Evolutionary conservation across 2,888 invertebrate species (phyloP).

Genomic region (Cepaea hortensis): DNA sequence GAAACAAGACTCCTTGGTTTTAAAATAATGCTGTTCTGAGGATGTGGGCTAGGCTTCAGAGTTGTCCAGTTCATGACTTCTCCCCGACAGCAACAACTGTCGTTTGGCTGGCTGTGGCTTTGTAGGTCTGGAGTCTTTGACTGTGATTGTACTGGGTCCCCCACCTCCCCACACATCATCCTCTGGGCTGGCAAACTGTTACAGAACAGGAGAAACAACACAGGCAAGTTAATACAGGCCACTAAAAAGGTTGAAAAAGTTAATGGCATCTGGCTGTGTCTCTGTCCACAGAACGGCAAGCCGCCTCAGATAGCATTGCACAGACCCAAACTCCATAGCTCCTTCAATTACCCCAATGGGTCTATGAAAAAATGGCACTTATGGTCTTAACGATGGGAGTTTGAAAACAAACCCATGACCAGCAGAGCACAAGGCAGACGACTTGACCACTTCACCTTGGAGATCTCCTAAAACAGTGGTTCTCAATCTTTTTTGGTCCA

Average conservation of each 20-base stretch:
- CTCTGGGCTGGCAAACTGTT: slow-evolving; percentile 34
- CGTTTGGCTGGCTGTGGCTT: slow-evolving; percentile 32
- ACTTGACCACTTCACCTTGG: no score
- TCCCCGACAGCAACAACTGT: not conserved
- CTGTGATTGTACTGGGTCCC: slow-evolving; percentile 30
- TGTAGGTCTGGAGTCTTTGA: not conserved
- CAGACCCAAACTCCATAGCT: no score
- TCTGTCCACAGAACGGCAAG: no score
- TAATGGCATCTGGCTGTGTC: no score
- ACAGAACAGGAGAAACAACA: not conserved
- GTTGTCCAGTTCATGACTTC: not conserved
- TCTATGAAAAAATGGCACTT: no score
- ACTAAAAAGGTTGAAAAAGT: not conserved
- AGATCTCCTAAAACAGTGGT: no score
- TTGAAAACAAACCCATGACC: no score
- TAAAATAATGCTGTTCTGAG: not conserved
- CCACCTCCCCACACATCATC: slow-evolving; percentile 25
- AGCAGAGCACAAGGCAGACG: no score
- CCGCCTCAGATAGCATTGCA: no score
- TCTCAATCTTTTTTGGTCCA: no score
- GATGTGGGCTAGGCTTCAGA: not conserved
- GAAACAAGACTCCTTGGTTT: not conserved
- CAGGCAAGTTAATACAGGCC: not conserved
- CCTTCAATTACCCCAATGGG: no score
- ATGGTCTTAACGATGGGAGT: no score